phyloP scores from a whole-genome alignment of 2,113 vertebrate genomes.

The Anguilla japonica region DNA sequence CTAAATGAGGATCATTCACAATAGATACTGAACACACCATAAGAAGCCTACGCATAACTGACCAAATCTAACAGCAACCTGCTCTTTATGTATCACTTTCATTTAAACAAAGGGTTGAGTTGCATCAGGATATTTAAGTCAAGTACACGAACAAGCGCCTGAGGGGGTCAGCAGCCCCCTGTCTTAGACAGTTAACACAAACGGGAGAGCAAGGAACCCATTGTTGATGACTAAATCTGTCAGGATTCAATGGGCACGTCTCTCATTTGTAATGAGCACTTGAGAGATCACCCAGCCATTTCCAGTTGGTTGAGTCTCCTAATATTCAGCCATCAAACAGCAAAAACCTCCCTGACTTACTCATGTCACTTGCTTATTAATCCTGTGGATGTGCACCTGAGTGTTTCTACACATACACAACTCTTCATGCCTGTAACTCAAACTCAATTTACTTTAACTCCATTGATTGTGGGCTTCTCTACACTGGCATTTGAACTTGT shows the following conservation, averaged over 20 bases:
- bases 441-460: neutral
- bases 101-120: neutral
- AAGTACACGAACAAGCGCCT: neutral
- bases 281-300: neutral
- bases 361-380: neutral
- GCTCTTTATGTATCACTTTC: neutral
- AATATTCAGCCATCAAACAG: neutral
- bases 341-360: neutral
- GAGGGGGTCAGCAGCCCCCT: neutral
- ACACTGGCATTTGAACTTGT: neutral
- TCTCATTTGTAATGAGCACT: neutral
- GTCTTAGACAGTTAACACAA: neutral
- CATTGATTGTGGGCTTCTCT: neutral
- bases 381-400: too few species aligned
- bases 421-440: too few species aligned
- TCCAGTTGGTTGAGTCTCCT: neutral
- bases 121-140: neutral
- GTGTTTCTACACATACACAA: too few species aligned
- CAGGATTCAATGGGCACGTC: neutral
- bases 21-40: neutral
- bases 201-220: neutral
- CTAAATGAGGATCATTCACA: neutral
- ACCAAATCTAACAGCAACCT: neutral
- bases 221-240: too few species aligned
- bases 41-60: neutral